A percentile compares a stretch with the other conserved stretches of the same genome.
Conservation (phyloP, 2,888 invertebrate species). For the Antheraea assamensis region DNA sequence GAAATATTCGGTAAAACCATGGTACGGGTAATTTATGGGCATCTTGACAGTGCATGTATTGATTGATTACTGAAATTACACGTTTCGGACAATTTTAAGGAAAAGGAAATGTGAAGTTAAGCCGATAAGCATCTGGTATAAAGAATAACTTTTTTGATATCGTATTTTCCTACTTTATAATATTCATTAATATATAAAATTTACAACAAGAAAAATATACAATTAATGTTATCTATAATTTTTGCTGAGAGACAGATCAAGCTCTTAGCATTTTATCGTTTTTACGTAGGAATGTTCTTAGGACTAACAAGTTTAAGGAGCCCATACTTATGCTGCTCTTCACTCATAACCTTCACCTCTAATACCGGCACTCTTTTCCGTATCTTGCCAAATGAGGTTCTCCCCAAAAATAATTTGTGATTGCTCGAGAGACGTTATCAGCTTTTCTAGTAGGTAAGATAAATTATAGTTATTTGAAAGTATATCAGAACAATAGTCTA, state of each 20-base stretch:
- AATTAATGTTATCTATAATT: not conserved
- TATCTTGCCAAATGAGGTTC: too few relatives aligned
- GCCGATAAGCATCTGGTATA: not conserved
- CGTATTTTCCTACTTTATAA: not conserved
- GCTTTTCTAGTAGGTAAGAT: too few relatives aligned
- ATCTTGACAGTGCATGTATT: slow-evolving; percentile 10
- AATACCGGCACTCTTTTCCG: too few relatives aligned
- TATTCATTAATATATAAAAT: too few relatives aligned
- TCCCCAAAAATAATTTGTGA: too few relatives aligned
- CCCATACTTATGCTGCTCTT: too few relatives aligned
- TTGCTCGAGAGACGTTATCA: too few relatives aligned
- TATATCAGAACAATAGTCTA: not conserved
- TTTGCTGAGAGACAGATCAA: not conserved
- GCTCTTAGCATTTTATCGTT: too few relatives aligned
- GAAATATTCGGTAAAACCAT: slow-evolving; percentile 14
- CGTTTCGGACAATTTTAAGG: slow-evolving; percentile 11
- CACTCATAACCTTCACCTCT: too few relatives aligned
- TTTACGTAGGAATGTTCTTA: too few relatives aligned
- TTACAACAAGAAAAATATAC: too few relatives aligned
- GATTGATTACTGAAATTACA: not conserved
- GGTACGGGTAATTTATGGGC: not conserved
- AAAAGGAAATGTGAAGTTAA: not conserved
- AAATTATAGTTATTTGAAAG: not conserved
- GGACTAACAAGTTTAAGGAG: too few relatives aligned
- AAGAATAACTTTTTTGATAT: not conserved